Evolutionary conservation across 2,888 invertebrate genomes (phyloP).

Genomic region (Urechis unicinctus): DNA sequence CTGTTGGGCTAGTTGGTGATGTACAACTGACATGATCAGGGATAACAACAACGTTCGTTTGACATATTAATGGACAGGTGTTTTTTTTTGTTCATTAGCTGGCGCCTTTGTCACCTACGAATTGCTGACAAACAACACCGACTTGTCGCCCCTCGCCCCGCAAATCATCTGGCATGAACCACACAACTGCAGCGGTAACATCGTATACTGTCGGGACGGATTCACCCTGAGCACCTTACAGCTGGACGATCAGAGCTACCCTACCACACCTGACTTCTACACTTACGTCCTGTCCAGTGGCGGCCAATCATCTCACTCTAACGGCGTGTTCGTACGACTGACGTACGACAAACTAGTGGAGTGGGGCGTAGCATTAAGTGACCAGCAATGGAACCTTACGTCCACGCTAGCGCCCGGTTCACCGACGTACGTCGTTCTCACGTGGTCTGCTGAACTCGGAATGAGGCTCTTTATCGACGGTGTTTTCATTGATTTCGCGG

Average conservation of each 20-base stretch:
- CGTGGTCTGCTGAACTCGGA: constrained; percentile 11
- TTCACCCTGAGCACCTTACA: constrained; percentile 31
- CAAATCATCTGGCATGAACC: constrained; percentile 12
- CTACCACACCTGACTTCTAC: constrained; percentile 15
- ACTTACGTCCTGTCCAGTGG: constrained; percentile 35
- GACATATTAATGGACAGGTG: no score
- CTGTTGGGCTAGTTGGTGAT: no score
- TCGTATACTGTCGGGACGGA: constrained; percentile 31
- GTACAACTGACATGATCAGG: no score
- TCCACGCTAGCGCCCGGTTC: constrained; percentile 23
- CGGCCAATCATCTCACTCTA: constrained; percentile 32
- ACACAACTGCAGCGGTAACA: constrained; percentile 43
- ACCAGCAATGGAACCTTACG: constrained; percentile 25
- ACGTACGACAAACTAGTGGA: constrained; percentile 37
- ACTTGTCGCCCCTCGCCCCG: background rate
- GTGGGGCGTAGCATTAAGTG: constrained; percentile 28
- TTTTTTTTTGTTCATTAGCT: no score
- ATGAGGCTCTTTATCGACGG: constrained; percentile 32
- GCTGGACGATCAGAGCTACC: constrained; percentile 15
- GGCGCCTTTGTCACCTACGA: no score
- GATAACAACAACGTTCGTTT: no score
- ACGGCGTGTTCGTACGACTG: constrained; percentile 36
- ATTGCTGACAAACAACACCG: background rate
- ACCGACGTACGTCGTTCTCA: constrained; percentile 26
- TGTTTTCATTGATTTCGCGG: constrained; percentile 8